Evolutionary conservation across 1,140 invertebrate genomes (phyloP), one percentile per base, ranked within the genome.

Genomic region (Metopolophium dirhodum): DNA sequence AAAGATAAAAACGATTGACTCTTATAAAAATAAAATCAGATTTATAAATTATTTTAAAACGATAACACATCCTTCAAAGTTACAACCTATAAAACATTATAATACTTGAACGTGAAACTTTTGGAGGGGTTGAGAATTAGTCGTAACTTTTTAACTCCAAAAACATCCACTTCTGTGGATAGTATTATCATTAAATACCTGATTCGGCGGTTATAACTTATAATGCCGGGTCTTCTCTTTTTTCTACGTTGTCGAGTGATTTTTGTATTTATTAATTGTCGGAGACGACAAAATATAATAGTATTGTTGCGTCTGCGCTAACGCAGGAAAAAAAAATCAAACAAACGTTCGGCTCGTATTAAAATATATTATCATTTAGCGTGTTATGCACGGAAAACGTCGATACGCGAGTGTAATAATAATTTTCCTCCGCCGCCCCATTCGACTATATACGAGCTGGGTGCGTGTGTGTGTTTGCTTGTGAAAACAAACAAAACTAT

Each of bases 401-500:
- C 30, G 61, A n/a, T 77, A 77, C 61, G 61, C 30, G 14, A 1
- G 30, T 77, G 61, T n/a, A 77, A 77, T 37, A 41, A 86, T 86
- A 86, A 86, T 86, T 86, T 86, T 45, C 41, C 83, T 26, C 23
- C 23, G 23, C 37, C 37, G 23, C 26, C 9, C 41, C 7, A 2
- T 7, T 8, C 37, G 82, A 49, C 47, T 11, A 49, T 11, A 11
- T 18, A 18, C 37, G 7, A 23, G 35, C 23, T 9, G 7, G 7
- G 23, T 23, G 22, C 22, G 54, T 7, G 54, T 23, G 41, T 85
- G 26, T 26, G 37, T 45, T 86, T 41, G 26, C 14, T 86, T 45
- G 83, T 45, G 37, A 86, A 86, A 41, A 86, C 83, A 86, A 45
- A 86, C 83, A 86, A 41, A 83, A 83, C 82, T 83, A 83, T 83